A percentile compares a stretch with the other conserved stretches of the same genome.
Evolutionary conservation across 2,888 invertebrate species (phyloP).

Genomic region (Temnothorax unifasciatus): DNA sequence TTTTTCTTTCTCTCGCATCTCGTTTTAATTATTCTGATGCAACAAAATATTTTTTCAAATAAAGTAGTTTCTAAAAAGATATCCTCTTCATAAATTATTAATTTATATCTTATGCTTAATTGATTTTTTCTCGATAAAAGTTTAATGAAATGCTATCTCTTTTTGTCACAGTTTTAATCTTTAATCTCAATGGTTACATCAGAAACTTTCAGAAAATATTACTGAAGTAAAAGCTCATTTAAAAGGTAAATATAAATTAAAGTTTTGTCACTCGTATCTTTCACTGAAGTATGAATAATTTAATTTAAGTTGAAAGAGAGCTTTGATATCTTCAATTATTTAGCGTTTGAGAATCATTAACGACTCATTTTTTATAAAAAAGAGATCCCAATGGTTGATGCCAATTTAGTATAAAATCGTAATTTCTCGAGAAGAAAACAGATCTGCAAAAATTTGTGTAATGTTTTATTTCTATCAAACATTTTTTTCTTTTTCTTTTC

Average conservation of each 20-base stretch:
- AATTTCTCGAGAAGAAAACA: neutral
- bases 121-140: neutral
- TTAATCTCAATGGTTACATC: neutral
- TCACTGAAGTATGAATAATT: conserved; percentile 3
- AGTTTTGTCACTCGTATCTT: conserved; percentile 9
- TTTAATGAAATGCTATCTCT: neutral
- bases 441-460: neutral
- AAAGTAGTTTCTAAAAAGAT: neutral
- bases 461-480: neutral
- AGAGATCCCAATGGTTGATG: neutral
- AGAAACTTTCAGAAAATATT: conserved; percentile 10
- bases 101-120: neutral
- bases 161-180: conserved; percentile 1
- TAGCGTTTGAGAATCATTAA: conserved; percentile 3
- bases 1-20: neutral
- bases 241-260: neutral
- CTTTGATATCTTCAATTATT: conserved; percentile 20
- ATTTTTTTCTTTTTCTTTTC: conserved; percentile 21
- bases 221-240: conserved; percentile 8
- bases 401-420: neutral
- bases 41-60: conserved; percentile 3
- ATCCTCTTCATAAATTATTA: neutral
- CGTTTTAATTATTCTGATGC: conserved; percentile 17
- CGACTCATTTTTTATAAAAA: neutral
- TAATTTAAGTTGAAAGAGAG: conserved; percentile 28